Percentiles rank a stretch among this genome's conserved stretches.
These are phyloP conservation scores for Zonitis immaculata DNA, from an alignment of 2,888 invertebrate species.

Conservation along the genomic window DNA sequence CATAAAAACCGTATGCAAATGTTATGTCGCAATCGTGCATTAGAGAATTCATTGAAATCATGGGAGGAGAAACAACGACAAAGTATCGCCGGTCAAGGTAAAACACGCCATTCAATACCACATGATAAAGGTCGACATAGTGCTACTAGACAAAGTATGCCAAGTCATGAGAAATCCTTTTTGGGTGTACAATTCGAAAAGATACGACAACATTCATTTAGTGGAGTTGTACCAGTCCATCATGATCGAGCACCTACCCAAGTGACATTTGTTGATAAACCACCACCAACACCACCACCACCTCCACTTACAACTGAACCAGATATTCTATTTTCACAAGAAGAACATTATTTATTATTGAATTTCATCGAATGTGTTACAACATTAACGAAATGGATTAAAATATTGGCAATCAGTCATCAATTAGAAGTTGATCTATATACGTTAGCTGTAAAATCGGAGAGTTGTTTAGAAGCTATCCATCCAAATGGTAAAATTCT, in stretches of 20 bases:
- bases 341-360: slow-evolving; percentile 67
- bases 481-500: slow-evolving; percentile 79
- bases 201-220: slow-evolving; percentile 47
- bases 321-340: slow-evolving; percentile 53
- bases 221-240: slow-evolving; percentile 41
- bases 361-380: slow-evolving; percentile 80
- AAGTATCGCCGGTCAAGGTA: slow-evolving; percentile 53
- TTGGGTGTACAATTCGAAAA: slow-evolving; percentile 46
- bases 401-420: slow-evolving; percentile 56
- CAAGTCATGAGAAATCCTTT: slow-evolving; percentile 45
- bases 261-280: slow-evolving; percentile 43
- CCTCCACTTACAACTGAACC: slow-evolving; percentile 38
- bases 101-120: slow-evolving; percentile 45
- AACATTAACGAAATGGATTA: slow-evolving; percentile 81
- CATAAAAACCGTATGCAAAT: slow-evolving; percentile 98
- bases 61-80: slow-evolving; percentile 81
- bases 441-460: slow-evolving; percentile 66
- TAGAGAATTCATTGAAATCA: slow-evolving; percentile 83
- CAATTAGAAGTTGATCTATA: slow-evolving; percentile 71
- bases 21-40: slow-evolving; percentile 83
- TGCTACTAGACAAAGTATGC: slow-evolving; percentile 47
- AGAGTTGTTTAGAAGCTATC: slow-evolving; percentile 65
- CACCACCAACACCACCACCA: slow-evolving; percentile 30
- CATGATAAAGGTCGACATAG: slow-evolving; percentile 46
- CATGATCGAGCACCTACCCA: slow-evolving; percentile 30